These are phyloP conservation scores for Chymomyza costata DNA, from an alignment of 1,140 invertebrate genomes.

Conservation along the genomic window DNA sequence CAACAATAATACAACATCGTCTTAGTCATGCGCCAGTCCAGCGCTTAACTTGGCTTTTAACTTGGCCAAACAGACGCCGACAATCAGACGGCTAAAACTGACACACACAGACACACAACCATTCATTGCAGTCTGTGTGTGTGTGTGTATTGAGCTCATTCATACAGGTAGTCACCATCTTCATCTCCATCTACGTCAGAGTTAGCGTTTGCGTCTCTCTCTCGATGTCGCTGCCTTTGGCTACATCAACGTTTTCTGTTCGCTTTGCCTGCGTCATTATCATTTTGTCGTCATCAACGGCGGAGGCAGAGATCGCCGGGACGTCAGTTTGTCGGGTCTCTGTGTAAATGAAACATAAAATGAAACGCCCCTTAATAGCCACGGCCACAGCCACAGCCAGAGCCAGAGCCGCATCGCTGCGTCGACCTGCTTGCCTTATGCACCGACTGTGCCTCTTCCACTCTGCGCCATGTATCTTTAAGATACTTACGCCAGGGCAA, in stretches of 20 bases:
- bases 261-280: no score
- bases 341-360: constrained; percentile 73
- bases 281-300: constrained; percentile 70
- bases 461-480: constrained; percentile 34
- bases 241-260: no score
- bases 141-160: no score
- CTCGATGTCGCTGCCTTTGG: constrained; percentile 23
- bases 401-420: constrained; percentile 1
- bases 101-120: constrained; percentile 21
- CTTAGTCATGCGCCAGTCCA: constrained; percentile 62
- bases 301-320: not conserved
- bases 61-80: constrained; percentile 24
- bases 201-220: no score
- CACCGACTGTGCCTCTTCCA: not conserved
- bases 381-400: constrained; percentile 9
- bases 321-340: constrained; percentile 20
- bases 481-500: constrained; percentile 40
- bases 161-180: constrained; percentile 45
- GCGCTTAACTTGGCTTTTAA: constrained; percentile 58
- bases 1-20: no score
- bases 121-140: constrained; percentile 53
- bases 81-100: constrained; percentile 17
- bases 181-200: constrained; percentile 1
- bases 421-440: constrained; percentile 49
- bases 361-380: constrained; percentile 71